Base-by-base conservation (phyloP, 2,113 vertebrate genomes). In the Taurulus bubalis region DNA sequence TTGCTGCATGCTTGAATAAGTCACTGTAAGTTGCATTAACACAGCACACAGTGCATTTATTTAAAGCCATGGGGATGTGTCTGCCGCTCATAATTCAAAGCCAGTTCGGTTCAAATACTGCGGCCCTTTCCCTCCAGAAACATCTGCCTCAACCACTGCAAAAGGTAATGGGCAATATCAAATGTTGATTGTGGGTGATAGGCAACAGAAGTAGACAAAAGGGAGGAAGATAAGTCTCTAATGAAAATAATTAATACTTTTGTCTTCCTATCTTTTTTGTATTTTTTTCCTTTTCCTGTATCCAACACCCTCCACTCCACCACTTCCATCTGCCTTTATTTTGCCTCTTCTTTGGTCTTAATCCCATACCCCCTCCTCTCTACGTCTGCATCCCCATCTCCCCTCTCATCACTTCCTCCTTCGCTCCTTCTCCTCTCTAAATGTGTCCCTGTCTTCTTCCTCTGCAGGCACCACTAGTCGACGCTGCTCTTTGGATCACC, bases 401-500 rank as follows among this genome's bases (percentile, higher is more conserved):
- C 60, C 55, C 59, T 77, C 85, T 86, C 77, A 77, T 83, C 30
- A 20, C 22, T 53, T 22, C 12, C 45, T 53, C 65, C 40, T 26
- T 51, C 66, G 24, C 73, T 63, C 76, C 66, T 20, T 70, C 65
- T 63, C 71, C 65, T 75, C 84, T 88, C 81, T 68, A 90, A 88
- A 87, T 91, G 87, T 85, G 86, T 89, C 71, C 68, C 84, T 47
- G 65, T 88, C 85, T 78, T 93, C 91, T 91, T 91, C 95, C 91
- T 94, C 89, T 82, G 11, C 96, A 99, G 98, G 98, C 95, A 99
- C 97, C 96, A 98, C 97, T 95, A 99, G 97, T 97, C 97, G 98
- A 96, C 98, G 98, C 96, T 99, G 98, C 96, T 97, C 98, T 90
- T 97, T 99, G 95, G 96, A 97, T 96, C 96, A 97, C 94, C 97